A percentile compares a stretch with the other conserved stretches of the same genome.
Evolutionary conservation across 92 coral and sea anemone species (phyloP).

Genomic region (Muricea muricata): DNA sequence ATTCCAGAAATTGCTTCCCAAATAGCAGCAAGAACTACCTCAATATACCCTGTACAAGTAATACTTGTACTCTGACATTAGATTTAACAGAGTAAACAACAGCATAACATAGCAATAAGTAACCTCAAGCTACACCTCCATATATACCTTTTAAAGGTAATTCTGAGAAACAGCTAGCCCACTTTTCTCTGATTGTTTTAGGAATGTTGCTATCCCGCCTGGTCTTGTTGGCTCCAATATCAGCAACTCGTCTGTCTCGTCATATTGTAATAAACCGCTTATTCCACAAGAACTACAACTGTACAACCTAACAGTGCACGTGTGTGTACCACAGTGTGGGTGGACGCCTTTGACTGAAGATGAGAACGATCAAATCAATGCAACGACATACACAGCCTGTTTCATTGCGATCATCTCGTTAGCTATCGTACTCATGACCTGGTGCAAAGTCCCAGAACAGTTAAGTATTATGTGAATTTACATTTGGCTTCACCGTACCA

Average conservation of each 20-base stretch:
- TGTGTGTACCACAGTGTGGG: constrained; percentile 23
- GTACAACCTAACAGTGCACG: neutral
- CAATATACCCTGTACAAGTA: too few species aligned
- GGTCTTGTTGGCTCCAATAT: neutral
- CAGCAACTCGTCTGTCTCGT: neutral
- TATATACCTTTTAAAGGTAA: too few species aligned
- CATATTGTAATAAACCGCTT: constrained; percentile 12
- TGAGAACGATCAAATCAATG: neutral
- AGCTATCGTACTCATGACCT: constrained; percentile 71
- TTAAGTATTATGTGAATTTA: constrained; percentile 45
- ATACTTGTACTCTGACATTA: too few species aligned
- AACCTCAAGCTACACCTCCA: too few species aligned
- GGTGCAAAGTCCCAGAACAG: constrained; percentile 82
- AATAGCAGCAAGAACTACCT: too few species aligned
- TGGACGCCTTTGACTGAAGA: constrained; percentile 14
- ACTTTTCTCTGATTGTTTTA: too few species aligned
- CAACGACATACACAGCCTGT: constrained; percentile 27
- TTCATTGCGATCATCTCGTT: constrained; percentile 45
- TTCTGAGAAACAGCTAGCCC: too few species aligned
- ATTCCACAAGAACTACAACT: neutral
- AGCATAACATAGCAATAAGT: too few species aligned
- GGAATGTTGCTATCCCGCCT: neutral
- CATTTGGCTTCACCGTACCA: too few species aligned
- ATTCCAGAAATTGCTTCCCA: too few species aligned
- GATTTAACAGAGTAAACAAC: too few species aligned